These are phyloP conservation scores for Acromyrmex heyeri DNA, from an alignment of 1,140 invertebrate species.

Conservation along the genomic window DNA sequence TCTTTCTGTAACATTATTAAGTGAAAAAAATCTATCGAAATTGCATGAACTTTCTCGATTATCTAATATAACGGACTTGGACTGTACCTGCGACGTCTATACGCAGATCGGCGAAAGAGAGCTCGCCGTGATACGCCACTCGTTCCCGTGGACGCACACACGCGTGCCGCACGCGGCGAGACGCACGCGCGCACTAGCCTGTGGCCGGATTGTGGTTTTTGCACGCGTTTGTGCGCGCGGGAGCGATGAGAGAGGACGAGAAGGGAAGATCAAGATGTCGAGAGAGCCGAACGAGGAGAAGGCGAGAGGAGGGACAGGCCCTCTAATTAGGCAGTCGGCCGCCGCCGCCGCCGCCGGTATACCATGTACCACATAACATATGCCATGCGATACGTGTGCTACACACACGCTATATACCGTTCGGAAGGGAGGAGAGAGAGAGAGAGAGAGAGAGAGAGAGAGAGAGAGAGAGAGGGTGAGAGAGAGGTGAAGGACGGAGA, in stretches of 20 bases:
- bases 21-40: background rate
- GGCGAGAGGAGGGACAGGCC: conserved; percentile 72
- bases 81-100: background rate
- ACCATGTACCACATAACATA: conserved; percentile 78
- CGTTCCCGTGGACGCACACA: background rate
- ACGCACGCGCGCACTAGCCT: conserved; percentile 20
- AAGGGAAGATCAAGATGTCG: conserved; percentile 51
- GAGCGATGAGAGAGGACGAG: conserved; percentile 16
- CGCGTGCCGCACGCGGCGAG: conserved; percentile 19
- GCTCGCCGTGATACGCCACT: conserved; percentile 13
- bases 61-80: background rate
- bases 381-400: conserved; percentile 78
- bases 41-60: background rate
- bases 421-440: conserved; percentile 31
- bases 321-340: conserved; percentile 82
- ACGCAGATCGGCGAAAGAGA: background rate
- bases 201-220: conserved; percentile 61
- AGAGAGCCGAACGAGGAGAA: conserved; percentile 35
- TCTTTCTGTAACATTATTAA: too few species aligned
- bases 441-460: background rate
- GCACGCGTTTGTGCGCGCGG: conserved; percentile 44
- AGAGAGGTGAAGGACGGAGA: conserved; percentile 1
- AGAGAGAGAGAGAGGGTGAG: too few species aligned
- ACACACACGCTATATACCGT: conserved; percentile 74
- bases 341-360: conserved; percentile 77